Evolutionary conservation across 2,888 invertebrate species (phyloP).

Genomic region (Platycnemis pennipes): DNA sequence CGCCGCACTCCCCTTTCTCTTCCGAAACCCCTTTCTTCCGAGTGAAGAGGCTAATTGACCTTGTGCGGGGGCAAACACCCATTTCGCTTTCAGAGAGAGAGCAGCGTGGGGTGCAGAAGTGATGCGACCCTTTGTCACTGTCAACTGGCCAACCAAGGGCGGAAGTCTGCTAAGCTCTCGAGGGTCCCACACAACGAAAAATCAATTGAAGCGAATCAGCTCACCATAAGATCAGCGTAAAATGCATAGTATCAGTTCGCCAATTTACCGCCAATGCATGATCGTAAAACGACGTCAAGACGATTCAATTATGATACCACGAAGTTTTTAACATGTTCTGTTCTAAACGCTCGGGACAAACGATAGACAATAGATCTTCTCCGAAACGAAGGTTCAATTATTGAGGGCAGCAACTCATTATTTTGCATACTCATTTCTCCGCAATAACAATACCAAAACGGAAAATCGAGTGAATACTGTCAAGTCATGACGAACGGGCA

Average conservation of each 20-base stretch:
- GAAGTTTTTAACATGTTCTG: background rate
- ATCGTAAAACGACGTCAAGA: background rate
- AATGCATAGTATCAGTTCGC: background rate
- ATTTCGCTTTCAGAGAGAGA: background rate
- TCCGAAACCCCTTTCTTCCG: constrained; percentile 11
- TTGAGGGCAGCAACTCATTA: background rate
- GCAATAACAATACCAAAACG: background rate
- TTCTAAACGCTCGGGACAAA: background rate
- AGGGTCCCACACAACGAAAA: background rate
- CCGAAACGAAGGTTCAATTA: background rate
- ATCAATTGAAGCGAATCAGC: background rate
- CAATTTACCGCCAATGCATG: background rate
- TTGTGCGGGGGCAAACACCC: constrained; percentile 24
- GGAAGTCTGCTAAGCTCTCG: background rate
- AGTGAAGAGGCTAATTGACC: constrained; percentile 67
- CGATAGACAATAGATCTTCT: background rate
- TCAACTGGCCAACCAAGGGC: background rate
- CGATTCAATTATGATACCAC: background rate
- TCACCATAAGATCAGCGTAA: background rate
- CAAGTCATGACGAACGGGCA: background rate
- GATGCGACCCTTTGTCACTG: background rate
- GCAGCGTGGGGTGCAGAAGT: background rate
- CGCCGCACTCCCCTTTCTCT: background rate
- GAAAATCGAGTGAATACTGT: background rate
- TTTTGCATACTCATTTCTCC: background rate